Conservation (phyloP, 2,888 invertebrate species). For the Phasia obesa region DNA sequence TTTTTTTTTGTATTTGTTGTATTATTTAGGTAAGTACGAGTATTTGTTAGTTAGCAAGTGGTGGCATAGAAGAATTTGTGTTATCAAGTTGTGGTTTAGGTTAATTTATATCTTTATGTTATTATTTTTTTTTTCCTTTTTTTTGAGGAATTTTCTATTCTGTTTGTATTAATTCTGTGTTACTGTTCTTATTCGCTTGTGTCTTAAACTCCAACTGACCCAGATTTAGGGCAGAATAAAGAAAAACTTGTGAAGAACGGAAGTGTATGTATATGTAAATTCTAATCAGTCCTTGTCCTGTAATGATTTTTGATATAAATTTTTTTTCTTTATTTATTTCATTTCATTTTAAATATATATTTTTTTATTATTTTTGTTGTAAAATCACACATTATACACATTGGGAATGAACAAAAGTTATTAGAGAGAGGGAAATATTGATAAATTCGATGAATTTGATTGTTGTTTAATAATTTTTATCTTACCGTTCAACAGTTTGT, state of each 20-base stretch:
- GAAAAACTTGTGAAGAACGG: slow-evolving; percentile 64
- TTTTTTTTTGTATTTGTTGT: slow-evolving; percentile 3
- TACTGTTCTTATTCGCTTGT: slow-evolving; percentile 64
- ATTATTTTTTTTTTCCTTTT: background rate
- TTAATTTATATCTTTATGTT: background rate
- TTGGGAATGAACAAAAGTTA: slow-evolving; percentile 10
- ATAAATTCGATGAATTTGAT: slow-evolving; percentile 42
- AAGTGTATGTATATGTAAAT: slow-evolving; percentile 72
- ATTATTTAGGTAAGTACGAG: background rate
- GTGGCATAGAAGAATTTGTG: background rate
- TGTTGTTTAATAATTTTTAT: slow-evolving; percentile 42
- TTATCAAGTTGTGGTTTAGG: background rate
- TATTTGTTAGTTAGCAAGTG: no score
- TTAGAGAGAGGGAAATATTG: slow-evolving; percentile 7
- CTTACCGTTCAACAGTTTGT: slow-evolving; percentile 71
- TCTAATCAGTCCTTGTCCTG: slow-evolving; percentile 72
- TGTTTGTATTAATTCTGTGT: slow-evolving; percentile 44
- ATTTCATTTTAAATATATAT: slow-evolving; percentile 16
- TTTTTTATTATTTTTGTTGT: slow-evolving; percentile 17
- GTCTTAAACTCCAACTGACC: slow-evolving; percentile 71
- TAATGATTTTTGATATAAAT: slow-evolving; percentile 68
- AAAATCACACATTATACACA: slow-evolving; percentile 43
- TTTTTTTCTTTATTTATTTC: slow-evolving; percentile 40
- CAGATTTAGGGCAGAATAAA: slow-evolving; percentile 64
- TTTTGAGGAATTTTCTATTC: slow-evolving; percentile 24